These are phyloP conservation scores for Antigone vipio DNA, from an alignment of 2,113 vertebrate species.

Conservation along the genomic window DNA sequence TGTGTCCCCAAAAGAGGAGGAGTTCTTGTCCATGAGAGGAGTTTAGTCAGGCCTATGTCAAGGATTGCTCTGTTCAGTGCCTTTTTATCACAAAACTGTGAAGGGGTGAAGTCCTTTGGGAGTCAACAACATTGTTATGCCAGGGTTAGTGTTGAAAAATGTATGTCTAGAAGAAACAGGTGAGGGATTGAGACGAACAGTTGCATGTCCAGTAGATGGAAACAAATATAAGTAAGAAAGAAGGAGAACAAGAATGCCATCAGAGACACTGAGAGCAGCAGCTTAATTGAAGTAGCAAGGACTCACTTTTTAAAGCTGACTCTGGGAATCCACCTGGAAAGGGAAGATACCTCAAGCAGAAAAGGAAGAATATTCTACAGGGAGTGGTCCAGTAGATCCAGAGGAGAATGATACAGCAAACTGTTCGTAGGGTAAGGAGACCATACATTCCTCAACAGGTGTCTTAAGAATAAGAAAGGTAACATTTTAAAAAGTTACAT, in stretches of 20 bases:
- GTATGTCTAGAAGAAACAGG: not conserved
- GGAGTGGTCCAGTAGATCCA: not conserved
- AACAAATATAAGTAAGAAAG: not conserved
- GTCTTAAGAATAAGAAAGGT: not conserved
- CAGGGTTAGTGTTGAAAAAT: not conserved
- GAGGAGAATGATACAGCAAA: not conserved
- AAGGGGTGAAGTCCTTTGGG: not conserved
- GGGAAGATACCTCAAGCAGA: not conserved
- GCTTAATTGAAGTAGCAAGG: not conserved
- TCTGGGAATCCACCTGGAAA: not conserved
- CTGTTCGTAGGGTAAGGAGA: not conserved
- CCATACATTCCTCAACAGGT: not conserved
- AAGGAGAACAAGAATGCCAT: not conserved
- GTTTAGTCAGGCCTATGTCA: not conserved
- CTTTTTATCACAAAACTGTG: not conserved
- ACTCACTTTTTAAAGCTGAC: not conserved
- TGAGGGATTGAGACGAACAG: not conserved
- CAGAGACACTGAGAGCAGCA: not conserved
- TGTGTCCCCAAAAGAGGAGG: not conserved
- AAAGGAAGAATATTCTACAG: not conserved
- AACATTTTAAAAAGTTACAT: not conserved
- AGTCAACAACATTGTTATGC: not conserved
- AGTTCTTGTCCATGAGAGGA: not conserved
- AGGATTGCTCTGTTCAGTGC: not conserved
- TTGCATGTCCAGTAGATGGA: not conserved